Evolutionary conservation across 2,888 invertebrate species (phyloP).

Genomic region (Phytoseiulus persimilis): DNA sequence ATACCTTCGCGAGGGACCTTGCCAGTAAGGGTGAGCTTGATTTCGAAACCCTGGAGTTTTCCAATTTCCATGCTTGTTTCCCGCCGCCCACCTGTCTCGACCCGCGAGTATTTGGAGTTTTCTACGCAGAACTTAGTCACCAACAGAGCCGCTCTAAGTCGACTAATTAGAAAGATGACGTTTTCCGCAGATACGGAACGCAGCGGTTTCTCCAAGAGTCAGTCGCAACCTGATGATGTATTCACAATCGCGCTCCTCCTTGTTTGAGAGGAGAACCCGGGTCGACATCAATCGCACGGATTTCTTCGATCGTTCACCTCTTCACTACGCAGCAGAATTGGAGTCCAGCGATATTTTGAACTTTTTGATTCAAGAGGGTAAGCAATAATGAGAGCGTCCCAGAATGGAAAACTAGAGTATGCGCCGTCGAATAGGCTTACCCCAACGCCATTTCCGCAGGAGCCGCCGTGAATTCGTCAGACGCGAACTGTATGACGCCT

Average conservation of each 20-base stretch:
- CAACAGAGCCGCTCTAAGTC: too few relatives aligned
- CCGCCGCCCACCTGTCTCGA: too few relatives aligned
- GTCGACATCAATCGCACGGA: constrained; percentile 9
- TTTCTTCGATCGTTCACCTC: constrained; percentile 26
- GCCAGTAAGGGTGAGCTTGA: too few relatives aligned
- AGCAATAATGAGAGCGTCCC: not conserved
- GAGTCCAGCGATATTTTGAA: constrained; percentile 8
- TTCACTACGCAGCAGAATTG: constrained; percentile 19
- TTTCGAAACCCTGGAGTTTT: too few relatives aligned
- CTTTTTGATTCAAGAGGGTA: constrained; percentile 8
- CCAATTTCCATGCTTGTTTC: too few relatives aligned
- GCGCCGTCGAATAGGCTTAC: not conserved
- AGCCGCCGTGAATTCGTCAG: constrained; percentile 25
- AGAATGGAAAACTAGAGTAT: not conserved
- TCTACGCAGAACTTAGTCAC: too few relatives aligned
- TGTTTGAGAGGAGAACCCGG: constrained; percentile 7
- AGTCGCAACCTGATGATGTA: not conserved
- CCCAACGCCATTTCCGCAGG: not conserved
- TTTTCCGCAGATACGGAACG: not conserved
- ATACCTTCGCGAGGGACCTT: not conserved
- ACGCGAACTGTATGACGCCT: constrained; percentile 21
- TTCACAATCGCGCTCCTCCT: not conserved
- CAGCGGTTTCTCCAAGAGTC: not conserved
- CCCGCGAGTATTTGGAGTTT: too few relatives aligned
- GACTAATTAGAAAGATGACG: too few relatives aligned